Evolutionary conservation across 2,113 vertebrate genomes (phyloP), one percentile per base, ranked within the genome.

Genomic region (Monopterus albus): DNA sequence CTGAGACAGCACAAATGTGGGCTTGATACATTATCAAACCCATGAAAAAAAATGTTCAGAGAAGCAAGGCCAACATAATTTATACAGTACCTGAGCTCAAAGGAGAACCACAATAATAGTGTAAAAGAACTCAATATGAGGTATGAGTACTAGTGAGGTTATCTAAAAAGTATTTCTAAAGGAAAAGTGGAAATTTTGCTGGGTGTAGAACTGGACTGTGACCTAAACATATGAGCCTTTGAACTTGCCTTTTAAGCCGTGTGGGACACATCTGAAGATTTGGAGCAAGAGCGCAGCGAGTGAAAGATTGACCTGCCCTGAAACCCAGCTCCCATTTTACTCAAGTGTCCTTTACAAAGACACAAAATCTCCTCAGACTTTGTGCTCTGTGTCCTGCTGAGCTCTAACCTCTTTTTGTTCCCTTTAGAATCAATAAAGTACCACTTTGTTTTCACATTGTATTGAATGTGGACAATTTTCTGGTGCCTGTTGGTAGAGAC

Each of bases 401-500:
- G 52, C 55, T 75, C 50, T 67, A 64, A 69, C 81, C 50, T 72
- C 38, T 45, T 13, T 21, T 18, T 72, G 57, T 64, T 66, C 45
- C 12, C 46, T 36, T 14, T 12, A 33, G 63, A 64, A 84, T 83
- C 79, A 83, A 81, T 60, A 39, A 70, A 66, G 46, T 25, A 59
- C 82, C 71, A 46, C 71, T 43, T 65, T 56, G 53, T 73, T 72
- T 82, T 78, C 56, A 65, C 79, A 65, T 59, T 69, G 47, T 57
- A 74, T 79, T 50, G 55, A 74, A 71, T 40, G 49, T 20, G 33
- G 47, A 35, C 66, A 50, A 42, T 70, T 50, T 75, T 45, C 29
- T 20, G 53, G 23, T 49, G 25, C 35, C 31, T 50, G 59, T 46
- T 43, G 47, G 29, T 40, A 33, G 23, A 14, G 45, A 50, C 35